Base-by-base conservation (phyloP, 2,113 vertebrate species). In the Eudyptes chrysolophus region DNA sequence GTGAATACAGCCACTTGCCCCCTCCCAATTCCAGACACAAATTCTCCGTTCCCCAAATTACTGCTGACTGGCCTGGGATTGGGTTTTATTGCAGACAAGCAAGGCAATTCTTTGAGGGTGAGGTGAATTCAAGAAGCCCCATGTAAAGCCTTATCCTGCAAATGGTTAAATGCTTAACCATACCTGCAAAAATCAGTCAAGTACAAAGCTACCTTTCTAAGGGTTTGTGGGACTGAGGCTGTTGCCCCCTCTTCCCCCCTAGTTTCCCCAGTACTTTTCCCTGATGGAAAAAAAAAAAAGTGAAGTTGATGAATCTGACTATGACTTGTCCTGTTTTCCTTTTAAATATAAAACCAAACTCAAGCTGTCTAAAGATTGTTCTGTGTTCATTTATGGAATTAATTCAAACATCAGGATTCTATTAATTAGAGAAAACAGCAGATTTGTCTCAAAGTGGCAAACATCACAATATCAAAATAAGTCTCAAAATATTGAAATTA, bases 1-100 rank as follows among this genome's bases (percentile, higher is more conserved):
- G 32, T 34, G 64, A 54, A 5, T 21, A 2, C 54, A 77, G 85
- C 40, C 30, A 5, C 79, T 87, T 4, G 0, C 42, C 78, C 69
- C 24, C 36, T 38, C 79, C 88, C 84, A 65, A 4, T 4, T 49
- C 89, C 93, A 88, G 87, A 30, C 66, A 52, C 80, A 71, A 66
- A 54, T 3, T 11, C 72, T 80, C 87, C 40, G 0, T 29, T 71
- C 84, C 92, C 97, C 61, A 80, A 10, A 93, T 74, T 49, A 34
- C 78, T 88, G 82, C 94, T 94, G 84, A 10, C 90, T 94, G 74
- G 54, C 70, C 74, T 44, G 70, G 88, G 62, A 15, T 6, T 74
- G 90, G 87, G 46, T 69, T 96, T 96, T 95, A 96, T 38, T 93
- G 92, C 86, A 78, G 92, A 77, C 58, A 86, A 92, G 85, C 16